Evolutionary conservation across 1,140 invertebrate genomes (phyloP), one percentile per base, ranked within the genome.

Genomic region (Trichonephila clavata): DNA sequence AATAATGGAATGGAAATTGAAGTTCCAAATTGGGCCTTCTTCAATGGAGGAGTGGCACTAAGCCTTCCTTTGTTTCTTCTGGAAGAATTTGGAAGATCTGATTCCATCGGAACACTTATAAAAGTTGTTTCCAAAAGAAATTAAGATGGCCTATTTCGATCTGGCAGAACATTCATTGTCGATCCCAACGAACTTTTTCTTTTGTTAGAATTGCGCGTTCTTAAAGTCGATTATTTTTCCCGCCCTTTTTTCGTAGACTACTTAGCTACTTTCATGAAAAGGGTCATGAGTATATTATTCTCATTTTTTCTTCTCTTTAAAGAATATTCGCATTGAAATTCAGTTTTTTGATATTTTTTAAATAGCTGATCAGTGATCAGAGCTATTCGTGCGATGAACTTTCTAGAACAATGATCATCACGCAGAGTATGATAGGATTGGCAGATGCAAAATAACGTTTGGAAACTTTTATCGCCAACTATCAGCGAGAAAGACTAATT

Each of bases 211-310:
- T 16, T 32, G 32, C 3, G 27, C 71, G 32, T 77, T 77, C 71
- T 20, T 2, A 68, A 39, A 77, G 71, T 77, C 71, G 71, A 5
- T 27, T 16, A 32, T 77, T 27, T 77, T 27, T 27, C 71, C 24
- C 71, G 24, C 71, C 32, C 32, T 71, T 39, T 77, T 20, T 77
- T 27, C 27, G 6, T 77, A 27, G 32, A 77, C 32, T 21, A 39
- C 71, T 77, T 77, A 27, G 71, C 71, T 77, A 77, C 71, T 77
- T 77, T 77, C 71, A 32, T 77, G 27, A 77, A 77, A 27, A 77
- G 71, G 71, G 71, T 77, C 71, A 77, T 77, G 71, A 77, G 71
- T 77, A 77, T 77, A 77, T 77, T 77, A 77, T 77, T 77, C 71
- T 77, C 71, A 77, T 77, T 77, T 77, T 50, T 50, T 50, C 32